A percentile compares a stretch with the other conserved stretches of the same genome.
These are phyloP conservation scores for Rhabdomys dilectus DNA, from an alignment of 2,113 vertebrate species.

Conservation along the genomic window DNA sequence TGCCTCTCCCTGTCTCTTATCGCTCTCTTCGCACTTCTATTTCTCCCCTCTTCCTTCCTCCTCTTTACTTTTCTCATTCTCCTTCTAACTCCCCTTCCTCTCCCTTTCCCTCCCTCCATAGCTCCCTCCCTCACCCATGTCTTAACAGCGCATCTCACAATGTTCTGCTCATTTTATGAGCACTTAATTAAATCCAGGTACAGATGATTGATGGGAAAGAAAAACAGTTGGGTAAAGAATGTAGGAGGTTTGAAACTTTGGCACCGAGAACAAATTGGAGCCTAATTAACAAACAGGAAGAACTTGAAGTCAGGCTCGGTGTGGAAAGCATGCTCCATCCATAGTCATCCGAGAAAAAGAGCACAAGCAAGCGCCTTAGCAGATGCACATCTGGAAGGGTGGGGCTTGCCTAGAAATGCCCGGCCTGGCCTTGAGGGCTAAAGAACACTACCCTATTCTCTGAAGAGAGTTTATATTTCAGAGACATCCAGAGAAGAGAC, in stretches of 20 bases:
- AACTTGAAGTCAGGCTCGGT: slow-evolving; percentile 10
- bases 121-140: background rate
- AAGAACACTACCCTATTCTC: fast-evolving
- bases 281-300: slow-evolving; percentile 72
- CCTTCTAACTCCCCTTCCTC: fast-evolving
- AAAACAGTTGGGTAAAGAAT: background rate
- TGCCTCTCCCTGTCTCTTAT: background rate
- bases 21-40: background rate
- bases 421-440: background rate
- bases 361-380: fast-evolving
- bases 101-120: background rate
- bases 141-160: background rate
- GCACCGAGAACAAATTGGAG: slow-evolving; percentile 62
- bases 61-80: too few relatives aligned
- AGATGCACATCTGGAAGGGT: background rate
- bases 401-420: background rate
- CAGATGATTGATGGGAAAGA: slow-evolving; percentile 44
- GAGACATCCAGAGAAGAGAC: background rate
- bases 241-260: slow-evolving; percentile 55
- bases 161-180: background rate
- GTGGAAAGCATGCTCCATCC: background rate
- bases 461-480: background rate
- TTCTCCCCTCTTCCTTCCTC: background rate
- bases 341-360: background rate
- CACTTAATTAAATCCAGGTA: slow-evolving; percentile 44